Conservation (phyloP, 2,113 vertebrate species). For the Thalassarche chlororhynchos region DNA sequence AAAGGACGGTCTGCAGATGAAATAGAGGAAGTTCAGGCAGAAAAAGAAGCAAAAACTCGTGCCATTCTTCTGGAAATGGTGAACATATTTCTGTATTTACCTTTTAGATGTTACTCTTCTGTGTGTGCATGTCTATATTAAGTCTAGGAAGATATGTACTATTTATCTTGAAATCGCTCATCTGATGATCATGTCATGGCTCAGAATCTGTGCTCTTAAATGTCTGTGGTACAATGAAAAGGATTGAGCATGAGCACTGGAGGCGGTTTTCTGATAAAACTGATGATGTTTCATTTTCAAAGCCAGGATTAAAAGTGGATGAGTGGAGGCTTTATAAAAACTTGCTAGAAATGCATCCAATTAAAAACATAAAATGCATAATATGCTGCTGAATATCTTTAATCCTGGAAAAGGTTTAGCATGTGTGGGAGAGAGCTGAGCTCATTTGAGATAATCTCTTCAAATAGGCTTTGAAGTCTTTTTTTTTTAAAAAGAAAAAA, state of each 20-base stretch:
- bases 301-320: not conserved
- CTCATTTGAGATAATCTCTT: not conserved
- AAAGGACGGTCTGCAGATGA: conserved; percentile 87
- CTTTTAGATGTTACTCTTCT: not conserved
- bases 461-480: not conserved
- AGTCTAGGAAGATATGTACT: not conserved
- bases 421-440: not conserved
- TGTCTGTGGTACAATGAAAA: not conserved
- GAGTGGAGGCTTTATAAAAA: not conserved
- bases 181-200: not conserved
- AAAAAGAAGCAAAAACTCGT: conserved; percentile 95
- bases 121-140: not conserved
- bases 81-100: not conserved
- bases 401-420: not conserved
- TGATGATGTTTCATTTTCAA: not conserved
- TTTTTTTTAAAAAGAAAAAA: not conserved
- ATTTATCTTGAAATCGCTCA: not conserved
- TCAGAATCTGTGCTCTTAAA: not conserved
- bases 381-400: not conserved
- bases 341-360: not conserved
- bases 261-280: not conserved
- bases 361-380: not conserved
- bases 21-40: conserved; percentile 90
- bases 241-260: not conserved
- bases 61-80: conserved; percentile 99